Evolutionary conservation across 2,888 invertebrate genomes (phyloP).

Genomic region (Galerucella pusilla): DNA sequence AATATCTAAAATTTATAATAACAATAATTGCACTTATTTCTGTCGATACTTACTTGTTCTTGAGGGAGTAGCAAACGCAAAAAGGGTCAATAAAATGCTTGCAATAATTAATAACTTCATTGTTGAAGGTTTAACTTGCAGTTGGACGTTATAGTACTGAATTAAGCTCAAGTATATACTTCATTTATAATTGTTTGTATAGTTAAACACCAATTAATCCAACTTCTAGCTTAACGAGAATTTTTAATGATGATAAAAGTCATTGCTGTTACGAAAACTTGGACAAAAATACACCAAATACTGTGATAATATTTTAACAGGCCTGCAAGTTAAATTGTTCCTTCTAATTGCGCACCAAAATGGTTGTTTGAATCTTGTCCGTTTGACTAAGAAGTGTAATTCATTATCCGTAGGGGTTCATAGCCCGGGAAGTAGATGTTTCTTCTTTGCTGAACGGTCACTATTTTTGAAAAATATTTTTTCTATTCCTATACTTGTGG

Average conservation of each 20-base stretch:
- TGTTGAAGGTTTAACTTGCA: constrained; percentile 5
- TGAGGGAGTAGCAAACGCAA: constrained; percentile 5
- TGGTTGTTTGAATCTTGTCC: too few relatives aligned
- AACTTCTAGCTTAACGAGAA: background rate
- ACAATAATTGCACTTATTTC: background rate
- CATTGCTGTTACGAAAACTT: background rate
- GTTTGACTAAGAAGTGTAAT: too few relatives aligned
- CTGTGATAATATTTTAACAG: too few relatives aligned
- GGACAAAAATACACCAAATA: background rate
- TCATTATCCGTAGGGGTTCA: too few relatives aligned
- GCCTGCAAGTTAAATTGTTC: too few relatives aligned
- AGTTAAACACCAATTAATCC: background rate
- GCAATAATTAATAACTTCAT: constrained; percentile 5
- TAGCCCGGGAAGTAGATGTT: too few relatives aligned
- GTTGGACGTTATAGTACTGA: background rate
- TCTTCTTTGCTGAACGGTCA: too few relatives aligned
- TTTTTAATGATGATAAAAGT: background rate
- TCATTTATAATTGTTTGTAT: background rate
- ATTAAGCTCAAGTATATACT: background rate
- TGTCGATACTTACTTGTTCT: background rate
- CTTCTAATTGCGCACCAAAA: too few relatives aligned
- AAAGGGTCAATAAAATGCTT: constrained; percentile 1
- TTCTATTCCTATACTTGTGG: too few relatives aligned
- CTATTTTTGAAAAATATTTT: too few relatives aligned
- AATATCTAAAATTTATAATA: too few relatives aligned